Base-by-base conservation (phyloP, 2,797 vertebrate species). In the Ataeniobius toweri region DNA sequence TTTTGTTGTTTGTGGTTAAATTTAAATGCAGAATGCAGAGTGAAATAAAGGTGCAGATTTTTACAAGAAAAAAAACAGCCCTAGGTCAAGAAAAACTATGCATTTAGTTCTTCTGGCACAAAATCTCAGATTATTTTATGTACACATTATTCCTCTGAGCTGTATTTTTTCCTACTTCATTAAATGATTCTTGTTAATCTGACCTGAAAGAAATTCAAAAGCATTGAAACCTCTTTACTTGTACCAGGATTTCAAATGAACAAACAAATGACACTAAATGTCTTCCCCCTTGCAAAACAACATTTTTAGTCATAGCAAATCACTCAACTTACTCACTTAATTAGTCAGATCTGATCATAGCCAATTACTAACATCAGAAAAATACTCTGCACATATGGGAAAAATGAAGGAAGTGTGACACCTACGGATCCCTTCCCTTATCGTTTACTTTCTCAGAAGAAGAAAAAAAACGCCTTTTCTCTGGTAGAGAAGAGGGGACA, bases 401-500 rank as follows among this genome's bases (percentile, higher is more conserved):
- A 82, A 74, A 28, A 67, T 74, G 53, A 75, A 74, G 85, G 82
- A 88, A 88, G 76, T 63, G 6, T 5, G 2, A 55, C 6, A 39
- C n/a, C 46, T 75, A 80, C 22, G 41, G 22, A 44, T 31, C 6
- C 7, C 65, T 79, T 81, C 59, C 61, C 14, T 75, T 63, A n/a
- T 69, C 46, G 0, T 72, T 72, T 61, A 71, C 50, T 74, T 78
- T 82, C 67, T 76, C n/a, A 31, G 68, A 79, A 71, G 41, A 79
- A 68, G 31, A 36, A 61, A 51, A 61, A 51, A 53, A 78, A 2
- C 58, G 0, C 71, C 13, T 83, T 84, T 92, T 91, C 87, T 88
- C 53, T 89, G 84, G 83, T 85, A 90, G 44, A 81, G 73, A 83
- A 82, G 65, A 84, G 77, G 87, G 85, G 51, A 13, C 83, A 83